These are phyloP conservation scores for Hippasteria phrygiana DNA, from an alignment of 53 echinoderm and acorn worm genomes.

Conservation along the genomic window DNA sequence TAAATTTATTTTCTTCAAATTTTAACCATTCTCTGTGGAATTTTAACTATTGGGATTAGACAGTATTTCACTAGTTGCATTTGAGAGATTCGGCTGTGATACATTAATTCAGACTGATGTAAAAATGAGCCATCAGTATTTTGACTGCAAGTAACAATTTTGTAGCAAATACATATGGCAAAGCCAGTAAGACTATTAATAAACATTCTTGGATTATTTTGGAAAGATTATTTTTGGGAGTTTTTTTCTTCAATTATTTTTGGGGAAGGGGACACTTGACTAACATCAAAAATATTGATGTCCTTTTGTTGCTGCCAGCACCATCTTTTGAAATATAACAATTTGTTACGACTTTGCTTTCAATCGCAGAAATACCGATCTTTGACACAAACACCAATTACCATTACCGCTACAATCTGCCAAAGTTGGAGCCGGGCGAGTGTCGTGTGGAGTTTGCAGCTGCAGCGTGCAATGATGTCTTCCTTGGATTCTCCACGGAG, in stretches of 20 bases:
- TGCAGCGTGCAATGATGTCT: conserved; percentile 1
- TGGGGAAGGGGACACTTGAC: neutral
- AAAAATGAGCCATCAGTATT: no score
- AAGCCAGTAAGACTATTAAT: no score
- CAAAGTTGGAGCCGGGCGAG: neutral
- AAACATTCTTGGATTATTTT: no score
- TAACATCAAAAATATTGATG: neutral
- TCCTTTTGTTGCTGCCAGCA: neutral
- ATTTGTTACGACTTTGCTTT: neutral
- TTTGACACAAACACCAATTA: conserved; percentile 6
- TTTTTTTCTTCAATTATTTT: neutral
- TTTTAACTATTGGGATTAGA: no score
- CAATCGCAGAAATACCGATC: conserved; percentile 14
- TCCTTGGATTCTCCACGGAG: conserved; percentile 4
- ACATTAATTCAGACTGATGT: no score
- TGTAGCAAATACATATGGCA: no score
- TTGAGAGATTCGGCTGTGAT: no score
- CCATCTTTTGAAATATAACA: neutral
- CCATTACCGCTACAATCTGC: conserved; percentile 15
- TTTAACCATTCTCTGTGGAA: no score
- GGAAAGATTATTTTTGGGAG: neutral
- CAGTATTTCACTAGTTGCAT: no score
- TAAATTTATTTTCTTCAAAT: no score
- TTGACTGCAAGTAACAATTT: no score
- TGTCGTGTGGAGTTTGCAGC: conserved; percentile 41